These are phyloP conservation scores for Lathronympha strigana DNA, from an alignment of 2,888 invertebrate genomes.

Conservation along the genomic window DNA sequence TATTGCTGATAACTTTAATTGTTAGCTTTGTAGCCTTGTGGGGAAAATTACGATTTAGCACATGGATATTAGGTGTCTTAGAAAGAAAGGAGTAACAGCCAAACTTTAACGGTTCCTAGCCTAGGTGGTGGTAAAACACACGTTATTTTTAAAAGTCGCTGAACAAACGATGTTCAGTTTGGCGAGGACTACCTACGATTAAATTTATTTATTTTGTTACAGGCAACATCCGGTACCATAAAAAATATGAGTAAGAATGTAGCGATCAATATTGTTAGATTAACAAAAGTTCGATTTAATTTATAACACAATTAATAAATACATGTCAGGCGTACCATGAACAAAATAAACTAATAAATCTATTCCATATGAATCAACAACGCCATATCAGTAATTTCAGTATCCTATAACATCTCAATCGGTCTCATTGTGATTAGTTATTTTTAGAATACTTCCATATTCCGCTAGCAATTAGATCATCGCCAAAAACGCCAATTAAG, in stretches of 20 bases:
- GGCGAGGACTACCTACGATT: no score
- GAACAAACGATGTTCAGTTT: no score
- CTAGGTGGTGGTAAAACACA: no score
- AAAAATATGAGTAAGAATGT: background rate
- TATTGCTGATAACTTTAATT: no score
- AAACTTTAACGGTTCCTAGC: no score
- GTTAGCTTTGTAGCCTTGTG: no score
- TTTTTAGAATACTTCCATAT: conserved; percentile 25
- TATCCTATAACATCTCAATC: conserved; percentile 26
- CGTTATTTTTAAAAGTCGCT: no score
- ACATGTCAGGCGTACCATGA: background rate
- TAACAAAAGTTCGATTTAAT: background rate
- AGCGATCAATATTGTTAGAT: background rate
- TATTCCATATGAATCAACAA: conserved; percentile 8
- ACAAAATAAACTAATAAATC: conserved; percentile 6
- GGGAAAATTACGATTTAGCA: no score
- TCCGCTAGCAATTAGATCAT: conserved; percentile 17
- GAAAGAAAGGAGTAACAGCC: no score
- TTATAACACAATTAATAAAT: background rate
- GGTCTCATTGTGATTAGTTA: conserved; percentile 19
- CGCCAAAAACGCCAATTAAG: conserved; percentile 11
- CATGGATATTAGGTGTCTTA: no score
- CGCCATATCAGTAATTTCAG: conserved; percentile 31
- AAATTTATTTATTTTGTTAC: no score
- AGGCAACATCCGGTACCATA: background rate